Evolutionary conservation across 2,113 vertebrate species (phyloP).

Genomic region (Zingel zingel): DNA sequence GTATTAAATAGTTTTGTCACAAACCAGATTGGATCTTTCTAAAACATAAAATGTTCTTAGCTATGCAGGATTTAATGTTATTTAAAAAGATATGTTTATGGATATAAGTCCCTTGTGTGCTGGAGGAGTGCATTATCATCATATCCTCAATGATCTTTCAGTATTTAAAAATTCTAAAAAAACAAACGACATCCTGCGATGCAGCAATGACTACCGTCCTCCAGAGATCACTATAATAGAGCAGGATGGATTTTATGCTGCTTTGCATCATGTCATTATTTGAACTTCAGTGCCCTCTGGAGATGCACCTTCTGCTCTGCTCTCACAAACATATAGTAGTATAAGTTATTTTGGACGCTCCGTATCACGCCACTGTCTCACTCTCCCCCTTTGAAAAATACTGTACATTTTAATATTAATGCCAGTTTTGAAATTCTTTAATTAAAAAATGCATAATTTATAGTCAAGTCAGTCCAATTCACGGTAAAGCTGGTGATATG

Average conservation of each 20-base stretch:
- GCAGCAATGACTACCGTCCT: background rate
- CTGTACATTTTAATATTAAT: background rate
- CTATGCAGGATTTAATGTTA: background rate
- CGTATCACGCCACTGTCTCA: background rate
- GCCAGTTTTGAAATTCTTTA: background rate
- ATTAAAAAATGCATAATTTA: background rate
- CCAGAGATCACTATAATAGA: background rate
- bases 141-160: background rate
- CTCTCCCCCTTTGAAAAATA: background rate
- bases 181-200: background rate
- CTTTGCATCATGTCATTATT: slow-evolving; percentile 17
- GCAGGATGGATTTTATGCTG: background rate
- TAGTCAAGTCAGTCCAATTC: background rate
- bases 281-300: slow-evolving; percentile 32
- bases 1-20: background rate
- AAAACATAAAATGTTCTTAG: background rate
- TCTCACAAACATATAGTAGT: background rate
- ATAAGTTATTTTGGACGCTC: slow-evolving; percentile 28
- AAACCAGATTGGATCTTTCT: background rate
- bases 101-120: background rate
- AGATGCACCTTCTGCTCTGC: slow-evolving; percentile 29
- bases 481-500: background rate
- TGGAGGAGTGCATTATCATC: background rate
- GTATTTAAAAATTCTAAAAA: background rate
- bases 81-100: background rate